Percentiles rank a stretch among this genome's conserved stretches.
Conservation (phyloP, 2,797 vertebrate genomes). For the Myotis vivesi region DNA sequence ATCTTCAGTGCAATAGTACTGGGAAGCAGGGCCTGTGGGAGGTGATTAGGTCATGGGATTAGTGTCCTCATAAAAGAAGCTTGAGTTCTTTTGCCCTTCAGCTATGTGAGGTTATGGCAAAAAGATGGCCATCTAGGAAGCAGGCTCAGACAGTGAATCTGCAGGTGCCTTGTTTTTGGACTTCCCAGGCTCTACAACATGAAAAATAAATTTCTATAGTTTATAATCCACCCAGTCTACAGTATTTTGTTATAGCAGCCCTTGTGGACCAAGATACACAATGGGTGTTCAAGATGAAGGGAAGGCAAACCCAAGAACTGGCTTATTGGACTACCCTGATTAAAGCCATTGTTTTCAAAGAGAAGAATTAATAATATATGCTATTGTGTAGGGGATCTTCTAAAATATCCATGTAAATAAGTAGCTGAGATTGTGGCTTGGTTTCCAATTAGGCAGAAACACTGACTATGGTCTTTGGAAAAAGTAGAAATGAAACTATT, state of each 20-base stretch:
- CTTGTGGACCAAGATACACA: not conserved
- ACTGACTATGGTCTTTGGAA: not conserved
- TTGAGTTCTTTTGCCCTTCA: not conserved
- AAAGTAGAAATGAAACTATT: not conserved
- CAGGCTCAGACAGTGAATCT: not conserved
- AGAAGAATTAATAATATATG: not conserved
- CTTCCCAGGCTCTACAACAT: not conserved
- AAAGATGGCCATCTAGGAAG: not conserved
- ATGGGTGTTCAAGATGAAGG: not conserved
- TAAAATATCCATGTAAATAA: not conserved
- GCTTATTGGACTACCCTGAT: not conserved
- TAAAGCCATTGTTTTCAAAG: not conserved
- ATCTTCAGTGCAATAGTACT: not conserved
- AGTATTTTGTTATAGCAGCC: not conserved
- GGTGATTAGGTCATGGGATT: not conserved
- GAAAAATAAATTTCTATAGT: not conserved
- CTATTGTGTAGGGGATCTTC: not conserved
- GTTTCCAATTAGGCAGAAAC: constrained; percentile 8
- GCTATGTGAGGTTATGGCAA: not conserved
- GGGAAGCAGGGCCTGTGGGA: not conserved
- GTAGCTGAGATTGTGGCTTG: not conserved
- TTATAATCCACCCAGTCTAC: not conserved
- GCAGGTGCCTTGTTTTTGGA: not conserved
- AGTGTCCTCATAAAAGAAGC: not conserved
- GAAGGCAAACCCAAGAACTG: not conserved